Percentiles rank a stretch among this genome's conserved stretches.
Conservation (phyloP, 2,888 invertebrate species). For the Athalia circularis region DNA sequence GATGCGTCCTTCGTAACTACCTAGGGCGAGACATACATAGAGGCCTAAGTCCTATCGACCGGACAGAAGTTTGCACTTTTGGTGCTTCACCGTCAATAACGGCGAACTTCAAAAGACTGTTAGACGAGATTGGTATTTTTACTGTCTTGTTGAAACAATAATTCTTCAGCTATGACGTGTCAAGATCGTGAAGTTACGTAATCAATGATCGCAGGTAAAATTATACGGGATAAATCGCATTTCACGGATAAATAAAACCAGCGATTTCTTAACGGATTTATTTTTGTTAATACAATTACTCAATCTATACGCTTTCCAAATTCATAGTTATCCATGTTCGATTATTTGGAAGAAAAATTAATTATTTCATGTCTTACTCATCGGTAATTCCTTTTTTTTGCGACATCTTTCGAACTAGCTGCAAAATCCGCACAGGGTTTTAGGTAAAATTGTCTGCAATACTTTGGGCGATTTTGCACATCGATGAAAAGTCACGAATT, state of each 20-base stretch:
- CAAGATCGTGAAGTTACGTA: not conserved
- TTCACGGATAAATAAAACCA: not conserved
- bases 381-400: not conserved
- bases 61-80: conserved; percentile 58
- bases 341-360: not conserved
- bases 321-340: not conserved
- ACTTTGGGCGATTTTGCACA: conserved; percentile 1
- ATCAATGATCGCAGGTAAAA: not conserved
- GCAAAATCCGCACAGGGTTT: not conserved
- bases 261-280: conserved; percentile 7
- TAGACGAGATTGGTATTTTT: conserved; percentile 2
- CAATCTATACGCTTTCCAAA: conserved; percentile 8
- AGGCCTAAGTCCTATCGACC: conserved; percentile 58
- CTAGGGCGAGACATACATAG: not conserved
- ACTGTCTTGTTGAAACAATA: not conserved
- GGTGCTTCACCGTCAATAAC: conserved; percentile 58
- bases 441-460: no score
- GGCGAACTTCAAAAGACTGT: conserved; percentile 31
- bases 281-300: not conserved
- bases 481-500: not conserved
- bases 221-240: not conserved
- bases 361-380: not conserved
- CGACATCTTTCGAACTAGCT: not conserved
- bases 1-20: conserved; percentile 20
- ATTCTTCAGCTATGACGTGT: not conserved